Conservation (phyloP, 2,888 invertebrate species). For the Drosophila antonietae region DNA sequence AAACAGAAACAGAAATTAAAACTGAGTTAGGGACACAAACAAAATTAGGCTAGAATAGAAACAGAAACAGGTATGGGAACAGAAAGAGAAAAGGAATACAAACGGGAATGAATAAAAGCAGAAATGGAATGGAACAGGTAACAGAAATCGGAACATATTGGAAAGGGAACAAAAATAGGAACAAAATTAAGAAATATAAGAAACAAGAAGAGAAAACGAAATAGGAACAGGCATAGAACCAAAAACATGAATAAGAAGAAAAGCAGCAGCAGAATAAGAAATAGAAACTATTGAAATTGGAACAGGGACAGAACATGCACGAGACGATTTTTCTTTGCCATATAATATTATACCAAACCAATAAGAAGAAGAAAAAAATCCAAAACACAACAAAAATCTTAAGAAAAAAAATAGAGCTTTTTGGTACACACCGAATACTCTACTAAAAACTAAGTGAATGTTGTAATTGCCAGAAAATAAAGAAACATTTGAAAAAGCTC, state of each 20-base stretch:
- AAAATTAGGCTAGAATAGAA: not conserved
- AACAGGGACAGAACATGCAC: conserved; percentile 16
- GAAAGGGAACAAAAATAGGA: not conserved
- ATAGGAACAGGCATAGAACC: not conserved
- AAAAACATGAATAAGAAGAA: not conserved
- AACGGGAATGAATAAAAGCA: no score
- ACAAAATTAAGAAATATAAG: not conserved
- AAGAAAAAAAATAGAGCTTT: not conserved
- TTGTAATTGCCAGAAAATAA: conserved; percentile 63
- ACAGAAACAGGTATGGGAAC: no score
- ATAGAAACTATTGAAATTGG: not conserved
- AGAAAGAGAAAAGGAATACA: no score
- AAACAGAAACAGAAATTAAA: not conserved
- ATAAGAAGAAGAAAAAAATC: not conserved
- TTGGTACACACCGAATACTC: conserved; percentile 19
- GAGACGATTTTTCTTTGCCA: conserved; percentile 22
- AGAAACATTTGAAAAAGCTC: conserved; percentile 15
- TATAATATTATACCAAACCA: conserved; percentile 17
- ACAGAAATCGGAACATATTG: not conserved
- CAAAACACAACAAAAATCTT: not conserved
- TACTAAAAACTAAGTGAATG: conserved; percentile 48
- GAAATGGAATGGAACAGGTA: no score
- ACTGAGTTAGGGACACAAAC: not conserved
- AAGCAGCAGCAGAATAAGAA: no score
- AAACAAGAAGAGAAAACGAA: not conserved